Evolutionary conservation across 2,888 invertebrate species (phyloP).

Genomic region (Hydriomena furcata): DNA sequence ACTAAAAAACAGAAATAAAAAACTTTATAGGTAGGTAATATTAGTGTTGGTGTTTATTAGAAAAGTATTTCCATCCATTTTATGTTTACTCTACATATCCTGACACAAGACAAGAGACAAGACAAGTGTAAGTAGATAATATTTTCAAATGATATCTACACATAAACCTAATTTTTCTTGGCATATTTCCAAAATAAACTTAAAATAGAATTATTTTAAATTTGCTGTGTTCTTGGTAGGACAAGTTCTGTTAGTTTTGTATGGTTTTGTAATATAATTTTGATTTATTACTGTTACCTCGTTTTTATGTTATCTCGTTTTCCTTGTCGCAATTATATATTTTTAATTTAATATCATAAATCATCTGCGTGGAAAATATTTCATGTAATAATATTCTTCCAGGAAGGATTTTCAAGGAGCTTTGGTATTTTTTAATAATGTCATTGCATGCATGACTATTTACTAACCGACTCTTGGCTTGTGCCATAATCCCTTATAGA

Average conservation of each 20-base stretch:
- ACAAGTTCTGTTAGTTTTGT: slow-evolving; percentile 28
- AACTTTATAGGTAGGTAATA: too few species aligned
- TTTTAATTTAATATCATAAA: slow-evolving; percentile 12
- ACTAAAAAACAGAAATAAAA: too few species aligned
- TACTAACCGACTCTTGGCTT: background rate
- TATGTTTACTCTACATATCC: slow-evolving; percentile 1
- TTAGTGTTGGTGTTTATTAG: too few species aligned
- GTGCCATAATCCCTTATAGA: background rate
- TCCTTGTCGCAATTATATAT: slow-evolving; percentile 13
- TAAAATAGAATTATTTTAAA: slow-evolving; percentile 44
- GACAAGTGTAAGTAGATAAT: slow-evolving; percentile 12
- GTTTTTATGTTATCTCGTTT: slow-evolving; percentile 30
- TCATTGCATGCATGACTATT: background rate
- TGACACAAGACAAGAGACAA: background rate
- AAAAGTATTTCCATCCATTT: too few species aligned
- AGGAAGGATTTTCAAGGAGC: background rate
- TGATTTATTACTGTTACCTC: slow-evolving; percentile 35
- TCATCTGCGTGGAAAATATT: slow-evolving; percentile 9
- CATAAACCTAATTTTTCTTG: slow-evolving; percentile 45
- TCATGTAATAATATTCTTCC: slow-evolving; percentile 22
- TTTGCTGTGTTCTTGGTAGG: slow-evolving; percentile 40
- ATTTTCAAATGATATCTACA: slow-evolving; percentile 36
- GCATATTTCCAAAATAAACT: slow-evolving; percentile 48
- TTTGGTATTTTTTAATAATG: background rate
- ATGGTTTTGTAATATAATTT: too few species aligned